phyloP scores from a whole-genome alignment of 1,140 invertebrate species.

The Tachypleus tridentatus region DNA sequence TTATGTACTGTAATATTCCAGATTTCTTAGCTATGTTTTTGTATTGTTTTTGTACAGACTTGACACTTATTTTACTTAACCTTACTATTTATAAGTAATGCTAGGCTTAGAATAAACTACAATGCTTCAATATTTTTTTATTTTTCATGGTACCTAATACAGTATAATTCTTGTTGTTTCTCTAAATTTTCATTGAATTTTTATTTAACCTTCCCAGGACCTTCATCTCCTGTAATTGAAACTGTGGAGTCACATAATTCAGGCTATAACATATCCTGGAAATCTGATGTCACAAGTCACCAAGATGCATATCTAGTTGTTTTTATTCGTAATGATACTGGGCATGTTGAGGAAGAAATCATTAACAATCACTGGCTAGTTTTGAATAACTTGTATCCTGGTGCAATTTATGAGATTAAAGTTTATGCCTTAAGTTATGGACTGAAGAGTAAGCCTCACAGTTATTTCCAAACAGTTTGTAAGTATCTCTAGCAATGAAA shows the following conservation, averaged over 20 bases:
- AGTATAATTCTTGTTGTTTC: no score
- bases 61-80: no score
- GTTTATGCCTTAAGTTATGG: slow-evolving; percentile 78
- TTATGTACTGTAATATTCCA: no score
- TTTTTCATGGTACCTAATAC: no score
- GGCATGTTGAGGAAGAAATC: slow-evolving; percentile 37
- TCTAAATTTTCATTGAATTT: no score
- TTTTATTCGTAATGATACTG: slow-evolving; percentile 66
- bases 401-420: slow-evolving; percentile 76
- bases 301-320: slow-evolving; percentile 78
- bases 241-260: slow-evolving; percentile 48
- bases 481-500: slow-evolving; percentile 14
- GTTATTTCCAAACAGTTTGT: slow-evolving; percentile 79
- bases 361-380: slow-evolving; percentile 54
- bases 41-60: no score
- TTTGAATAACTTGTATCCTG: slow-evolving; percentile 63
- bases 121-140: no score
- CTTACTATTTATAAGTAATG: no score
- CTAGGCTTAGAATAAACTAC: no score
- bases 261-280: slow-evolving; percentile 73
- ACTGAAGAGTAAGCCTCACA: slow-evolving; percentile 67
- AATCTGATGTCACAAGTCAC: slow-evolving; percentile 77
- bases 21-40: no score
- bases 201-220: slow-evolving; percentile 35
- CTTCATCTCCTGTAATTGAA: slow-evolving; percentile 76